phyloP scores from a whole-genome alignment of 2,888 invertebrate genomes.

The Trypoxylon attenuatum region DNA sequence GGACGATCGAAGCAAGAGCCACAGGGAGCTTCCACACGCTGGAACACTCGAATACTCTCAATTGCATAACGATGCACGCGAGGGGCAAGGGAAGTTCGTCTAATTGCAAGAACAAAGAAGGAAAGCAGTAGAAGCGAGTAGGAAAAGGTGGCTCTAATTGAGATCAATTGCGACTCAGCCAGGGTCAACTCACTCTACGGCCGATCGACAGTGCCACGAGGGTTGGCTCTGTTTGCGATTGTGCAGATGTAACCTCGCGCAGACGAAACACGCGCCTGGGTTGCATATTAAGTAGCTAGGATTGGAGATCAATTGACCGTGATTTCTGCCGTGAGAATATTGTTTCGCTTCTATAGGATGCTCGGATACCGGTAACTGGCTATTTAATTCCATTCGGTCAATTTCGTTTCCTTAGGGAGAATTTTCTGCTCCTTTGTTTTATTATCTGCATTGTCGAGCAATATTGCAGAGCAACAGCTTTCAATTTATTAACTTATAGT shows the following conservation, averaged over 20 bases:
- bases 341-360: too few species aligned
- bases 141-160: constrained; percentile 40
- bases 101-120: constrained; percentile 19
- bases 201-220: constrained; percentile 39
- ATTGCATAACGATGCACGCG: constrained; percentile 49
- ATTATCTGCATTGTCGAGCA: too few species aligned
- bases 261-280: constrained; percentile 45
- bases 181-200: constrained; percentile 69
- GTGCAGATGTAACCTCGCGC: constrained; percentile 37
- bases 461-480: too few species aligned
- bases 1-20: too few species aligned
- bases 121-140: constrained; percentile 18
- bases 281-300: constrained; percentile 49
- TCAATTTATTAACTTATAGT: too few species aligned
- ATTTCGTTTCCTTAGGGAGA: too few species aligned
- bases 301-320: constrained; percentile 52
- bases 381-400: too few species aligned
- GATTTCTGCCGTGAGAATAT: constrained; percentile 48
- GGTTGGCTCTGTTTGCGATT: constrained; percentile 37
- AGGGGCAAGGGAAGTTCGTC: constrained; percentile 6
- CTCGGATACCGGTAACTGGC: too few species aligned
- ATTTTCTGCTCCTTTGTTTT: too few species aligned
- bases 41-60: too few species aligned
- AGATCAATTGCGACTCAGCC: constrained; percentile 72
- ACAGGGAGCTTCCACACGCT: too few species aligned